phyloP scores from a whole-genome alignment of 2,888 invertebrate genomes.

The Drosophila fungiperda region DNA sequence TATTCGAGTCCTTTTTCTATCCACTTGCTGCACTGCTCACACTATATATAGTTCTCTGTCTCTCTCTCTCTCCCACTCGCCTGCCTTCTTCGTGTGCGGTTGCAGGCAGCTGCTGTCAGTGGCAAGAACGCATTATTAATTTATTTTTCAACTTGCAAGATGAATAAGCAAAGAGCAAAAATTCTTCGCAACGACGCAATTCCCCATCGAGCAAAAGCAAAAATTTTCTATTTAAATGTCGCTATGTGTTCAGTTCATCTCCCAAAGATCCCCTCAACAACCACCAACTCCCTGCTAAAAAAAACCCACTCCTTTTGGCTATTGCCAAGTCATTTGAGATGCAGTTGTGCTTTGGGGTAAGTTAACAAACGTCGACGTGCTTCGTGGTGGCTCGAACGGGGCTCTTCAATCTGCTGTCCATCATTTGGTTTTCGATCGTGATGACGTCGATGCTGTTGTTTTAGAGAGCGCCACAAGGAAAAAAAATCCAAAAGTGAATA shows the following conservation, averaged over 20 bases:
- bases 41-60: constrained; percentile 7
- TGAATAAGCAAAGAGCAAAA: constrained; percentile 79
- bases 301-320: neutral
- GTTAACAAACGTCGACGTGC: constrained; percentile 54
- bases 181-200: constrained; percentile 48
- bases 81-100: constrained; percentile 53
- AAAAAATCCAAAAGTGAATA: constrained; percentile 80
- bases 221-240: constrained; percentile 71
- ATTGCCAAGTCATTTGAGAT: constrained; percentile 73
- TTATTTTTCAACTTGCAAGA: constrained; percentile 80
- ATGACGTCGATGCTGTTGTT: constrained; percentile 28
- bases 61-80: constrained; percentile 30
- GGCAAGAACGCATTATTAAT: constrained; percentile 80
- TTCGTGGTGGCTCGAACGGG: constrained; percentile 56
- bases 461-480: constrained; percentile 54
- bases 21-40: neutral
- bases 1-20: constrained; percentile 33
- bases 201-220: constrained; percentile 31
- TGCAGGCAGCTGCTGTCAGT: constrained; percentile 78
- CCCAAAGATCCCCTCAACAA: neutral
- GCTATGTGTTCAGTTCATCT: constrained; percentile 23
- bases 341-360: constrained; percentile 52
- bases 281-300: no score
- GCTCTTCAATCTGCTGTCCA: constrained; percentile 70
- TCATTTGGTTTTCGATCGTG: constrained; percentile 64